A percentile compares a stretch with the other conserved stretches of the same genome.
Evolutionary conservation across 2,113 vertebrate species (phyloP).

Genomic region (Melozone crissalis): DNA sequence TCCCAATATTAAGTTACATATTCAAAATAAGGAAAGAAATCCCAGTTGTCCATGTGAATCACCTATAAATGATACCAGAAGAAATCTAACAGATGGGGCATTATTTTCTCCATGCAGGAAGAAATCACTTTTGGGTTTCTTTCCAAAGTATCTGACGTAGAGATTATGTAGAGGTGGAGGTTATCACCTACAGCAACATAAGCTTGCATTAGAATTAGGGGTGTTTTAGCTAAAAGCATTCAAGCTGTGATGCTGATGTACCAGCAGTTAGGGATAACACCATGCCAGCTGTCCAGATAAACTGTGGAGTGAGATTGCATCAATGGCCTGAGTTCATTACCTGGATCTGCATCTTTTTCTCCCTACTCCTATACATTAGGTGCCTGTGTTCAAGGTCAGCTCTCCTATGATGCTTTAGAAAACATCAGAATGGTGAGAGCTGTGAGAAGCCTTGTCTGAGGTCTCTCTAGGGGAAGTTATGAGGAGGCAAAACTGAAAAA

Average conservation of each 20-base stretch:
- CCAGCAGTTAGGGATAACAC: not conserved
- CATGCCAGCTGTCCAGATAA: not conserved
- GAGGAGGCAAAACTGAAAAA: not conserved
- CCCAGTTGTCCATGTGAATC: not conserved
- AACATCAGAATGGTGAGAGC: not conserved
- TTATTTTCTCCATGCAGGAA: not conserved
- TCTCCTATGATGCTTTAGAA: not conserved
- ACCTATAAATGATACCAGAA: not conserved
- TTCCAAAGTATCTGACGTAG: not conserved
- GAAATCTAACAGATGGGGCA: not conserved
- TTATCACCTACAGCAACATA: not conserved
- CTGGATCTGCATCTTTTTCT: not conserved
- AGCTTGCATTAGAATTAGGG: not conserved
- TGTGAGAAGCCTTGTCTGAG: not conserved
- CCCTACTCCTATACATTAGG: accelerated
- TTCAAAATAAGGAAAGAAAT: not conserved
- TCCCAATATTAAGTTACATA: not conserved
- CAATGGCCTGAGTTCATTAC: not conserved
- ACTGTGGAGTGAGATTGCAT: not conserved
- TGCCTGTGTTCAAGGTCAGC: not conserved
- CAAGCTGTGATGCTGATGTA: not conserved
- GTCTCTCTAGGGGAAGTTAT: not conserved
- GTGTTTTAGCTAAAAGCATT: not conserved
- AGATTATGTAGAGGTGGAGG: not conserved
- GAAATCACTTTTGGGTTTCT: constrained; percentile 6